Evolutionary conservation across 2,113 vertebrate species (phyloP), one percentile per base, ranked within the genome.

Genomic region (Ceyx margarethae): DNA sequence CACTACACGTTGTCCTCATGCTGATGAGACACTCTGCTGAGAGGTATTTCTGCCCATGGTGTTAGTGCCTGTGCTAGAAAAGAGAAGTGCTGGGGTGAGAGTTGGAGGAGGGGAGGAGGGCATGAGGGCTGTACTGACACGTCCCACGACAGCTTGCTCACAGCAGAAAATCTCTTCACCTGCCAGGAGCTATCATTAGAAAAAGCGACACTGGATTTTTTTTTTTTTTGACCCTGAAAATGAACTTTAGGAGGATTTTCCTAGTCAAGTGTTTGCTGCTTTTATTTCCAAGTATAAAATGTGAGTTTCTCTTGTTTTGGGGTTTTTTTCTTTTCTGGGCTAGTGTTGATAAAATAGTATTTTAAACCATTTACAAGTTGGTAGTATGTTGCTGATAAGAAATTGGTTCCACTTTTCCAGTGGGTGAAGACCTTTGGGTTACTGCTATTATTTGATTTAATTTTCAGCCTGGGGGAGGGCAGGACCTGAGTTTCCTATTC

Each of bases 191-290:
- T 78, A 2, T 29, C 87, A 40, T 60, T 77, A 62, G n/a, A 57
- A 48, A 56, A 92, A 51, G 43, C 9, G 2, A 40, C 82, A 48
- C 53, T 61, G 84, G 81, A 68, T 23, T 46, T 37, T 37, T 37
- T 37, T 37, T 35, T 25, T 54, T 87, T 86, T 76, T 79, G 10
- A 40, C 42, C 22, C 73, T 91, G 85, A 96, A 95, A 87, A 97
- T 97, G 96, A 91, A 95, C 54, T 72, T 91, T 42, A 53, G 37
- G 69, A 91, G 71, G 76, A 89, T 96, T 88, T 92, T 92, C 56
- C 90, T 96, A 75, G 56, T 91, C 50, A 92, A 89, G 83, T 96
- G 78, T 60, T 69, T 95, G 82, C 77, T 96, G 76, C 61, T 95
- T 94, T 92, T 96, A 33, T 80, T 89, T 85, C 66, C 92, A 73